Percentiles rank a stretch among this genome's conserved stretches.
phyloP scores from a whole-genome alignment of 2,113 vertebrate genomes.

The Laticauda colubrina region DNA sequence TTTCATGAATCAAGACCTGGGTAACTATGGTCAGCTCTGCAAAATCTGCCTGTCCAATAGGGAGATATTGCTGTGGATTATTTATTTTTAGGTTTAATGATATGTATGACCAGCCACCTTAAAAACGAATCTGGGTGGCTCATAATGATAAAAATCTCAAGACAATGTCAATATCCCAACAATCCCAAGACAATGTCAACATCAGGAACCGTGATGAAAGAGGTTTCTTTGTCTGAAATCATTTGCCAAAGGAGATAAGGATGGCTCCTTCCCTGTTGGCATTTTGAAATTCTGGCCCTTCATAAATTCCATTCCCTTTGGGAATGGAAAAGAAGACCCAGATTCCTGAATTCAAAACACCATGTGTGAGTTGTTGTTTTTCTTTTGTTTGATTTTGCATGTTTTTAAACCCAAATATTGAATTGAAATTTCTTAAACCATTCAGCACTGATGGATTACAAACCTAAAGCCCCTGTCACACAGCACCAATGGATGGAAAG shows the following conservation, averaged over 20 bases:
- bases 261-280: not conserved
- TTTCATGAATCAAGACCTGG: not conserved
- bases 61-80: not conserved
- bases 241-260: not conserved
- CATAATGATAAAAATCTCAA: not conserved
- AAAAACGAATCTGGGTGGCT: not conserved
- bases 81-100: not conserved
- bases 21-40: not conserved
- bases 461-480: not conserved
- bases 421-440: not conserved
- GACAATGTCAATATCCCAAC: not conserved
- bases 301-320: not conserved
- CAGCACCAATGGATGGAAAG: too few relatives aligned
- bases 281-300: not conserved
- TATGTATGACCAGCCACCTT: not conserved
- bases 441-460: not conserved
- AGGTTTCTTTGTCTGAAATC: not conserved
- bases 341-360: not conserved
- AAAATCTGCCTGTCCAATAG: not conserved
- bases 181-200: not conserved
- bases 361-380: not conserved
- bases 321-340: not conserved
- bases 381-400: not conserved
- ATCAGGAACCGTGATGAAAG: not conserved
- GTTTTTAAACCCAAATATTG: not conserved